Evolutionary conservation across 2,797 vertebrate species (phyloP), one percentile per base, ranked within the genome.

Genomic region (Clarias pachynema): DNA sequence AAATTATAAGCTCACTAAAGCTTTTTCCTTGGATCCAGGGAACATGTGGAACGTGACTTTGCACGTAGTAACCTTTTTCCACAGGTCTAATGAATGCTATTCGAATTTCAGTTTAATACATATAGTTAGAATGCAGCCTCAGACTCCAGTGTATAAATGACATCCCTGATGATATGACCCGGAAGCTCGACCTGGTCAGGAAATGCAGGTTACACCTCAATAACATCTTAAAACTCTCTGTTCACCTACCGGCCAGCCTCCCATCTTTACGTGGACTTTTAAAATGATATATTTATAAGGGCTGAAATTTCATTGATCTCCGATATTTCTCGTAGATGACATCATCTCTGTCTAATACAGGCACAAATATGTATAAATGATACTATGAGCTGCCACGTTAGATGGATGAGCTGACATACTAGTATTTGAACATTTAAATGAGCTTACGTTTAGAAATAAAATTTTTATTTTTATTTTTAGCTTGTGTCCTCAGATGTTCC

Each of bases 401-500:
- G 24, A 5, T 26, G 24, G 10, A 72, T 72, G 22, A 56, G 15
- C 72, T 9, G 16, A 56, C 15, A 56, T 53, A 2, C 15, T 16
- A 29, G 26, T 18, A 57, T 75, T 75, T 75, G 26, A 56, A 18
- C 24, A 74, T 29, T 49, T 34, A 24, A 34, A 31, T 31, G 12
- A 53, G 7, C 16, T 9, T 29, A 56, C 8, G 26, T 74, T 70
- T 10, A 70, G 34, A 72, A 40, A 70, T 72, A 44, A n/a, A 6
- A 14, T 18, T 31, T 26, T 9, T 44, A 66, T 37, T 49, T 53
- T 78, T 9, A 18, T 82, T 49, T 86, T 83, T 72, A 98, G 97
- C 85, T 98, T 88, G 97, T 97, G 44, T 98, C 97, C 34, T 97
- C 97, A 14, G 97, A 97, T 92, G 92, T 92, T 86, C 91, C 94